These are phyloP conservation scores for Drosophila mimetica DNA, from an alignment of 2,888 invertebrate species.

Conservation along the genomic window DNA sequence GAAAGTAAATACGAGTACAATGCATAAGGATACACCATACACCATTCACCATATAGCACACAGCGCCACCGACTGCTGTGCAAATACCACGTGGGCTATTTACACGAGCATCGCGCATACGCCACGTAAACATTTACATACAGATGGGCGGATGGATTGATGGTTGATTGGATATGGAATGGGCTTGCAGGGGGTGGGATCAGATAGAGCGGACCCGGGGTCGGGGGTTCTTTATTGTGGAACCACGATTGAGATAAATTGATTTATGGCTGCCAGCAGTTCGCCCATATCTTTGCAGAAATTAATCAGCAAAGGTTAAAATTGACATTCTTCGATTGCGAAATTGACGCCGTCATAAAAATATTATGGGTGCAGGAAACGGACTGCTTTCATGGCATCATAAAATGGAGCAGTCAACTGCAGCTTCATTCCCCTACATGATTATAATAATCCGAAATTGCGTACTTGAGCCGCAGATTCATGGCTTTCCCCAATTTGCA, in stretches of 20 bases:
- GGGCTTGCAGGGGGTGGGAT: conserved; percentile 7
- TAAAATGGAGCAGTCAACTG: conserved; percentile 32
- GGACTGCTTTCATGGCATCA: background rate
- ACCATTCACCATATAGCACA: conserved; percentile 51
- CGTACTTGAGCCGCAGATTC: conserved; percentile 21
- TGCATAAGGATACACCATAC: conserved; percentile 60
- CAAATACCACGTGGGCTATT: conserved; percentile 59
- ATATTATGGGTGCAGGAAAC: conserved; percentile 56
- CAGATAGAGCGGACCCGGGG: background rate
- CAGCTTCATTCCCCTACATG: conserved; percentile 23
- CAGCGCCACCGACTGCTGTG: conserved; percentile 32
- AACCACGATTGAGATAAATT: conserved; percentile 77
- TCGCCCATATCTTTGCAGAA: conserved; percentile 63
- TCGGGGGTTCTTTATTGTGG: conserved; percentile 45
- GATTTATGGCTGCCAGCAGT: conserved; percentile 63
- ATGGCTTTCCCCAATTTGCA: conserved; percentile 21
- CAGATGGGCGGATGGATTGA: conserved; percentile 18
- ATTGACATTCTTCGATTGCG: conserved; percentile 71
- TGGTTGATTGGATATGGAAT: conserved; percentile 8
- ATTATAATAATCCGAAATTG: conserved; percentile 35
- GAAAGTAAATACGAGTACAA: conserved; percentile 80
- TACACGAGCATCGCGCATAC: conserved; percentile 67
- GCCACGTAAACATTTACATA: conserved; percentile 71
- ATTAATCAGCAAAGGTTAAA: conserved; percentile 73
- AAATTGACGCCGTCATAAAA: conserved; percentile 70